Evolutionary conservation across 2,888 invertebrate species (phyloP), one percentile per base, ranked within the genome.

Genomic region (Pogonocherus hispidulus): DNA sequence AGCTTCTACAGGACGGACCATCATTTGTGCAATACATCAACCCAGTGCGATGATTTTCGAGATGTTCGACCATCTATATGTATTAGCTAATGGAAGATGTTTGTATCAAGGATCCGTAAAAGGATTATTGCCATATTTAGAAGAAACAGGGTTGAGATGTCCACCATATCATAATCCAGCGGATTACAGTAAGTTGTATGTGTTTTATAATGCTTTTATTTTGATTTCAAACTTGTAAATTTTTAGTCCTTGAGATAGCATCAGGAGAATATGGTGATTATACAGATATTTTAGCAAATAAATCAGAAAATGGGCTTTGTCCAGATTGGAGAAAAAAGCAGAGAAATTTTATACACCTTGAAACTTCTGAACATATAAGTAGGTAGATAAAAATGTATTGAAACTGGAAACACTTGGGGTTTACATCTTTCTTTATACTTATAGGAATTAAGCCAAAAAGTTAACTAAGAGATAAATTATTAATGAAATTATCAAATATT

Each of bases 81-180:
- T 94, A 32, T 86, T 98, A 16, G 92, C 93, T 0, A 91, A 90
- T 32, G 97, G 97, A 0, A 87, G 89, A 73, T 95, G 94, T 81
- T 90, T 93, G 16, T 95, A 93, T 82, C 91, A 94, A 69, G 97
- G 97, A 6, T 90, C 93, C 0, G 90, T 94, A 0, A 87, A 89
- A 27, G 90, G 91, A 65, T 85, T 98, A 19, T 87, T 97, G 55
- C 93, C 94, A 0, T 97, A 92, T 86, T 86, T 97, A 69, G 88
- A 89, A 57, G 89, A 90, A 71, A 86, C 92, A 67, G 90, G 90
- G 73, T 86, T 96, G 11, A 86, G 88, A 23, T 97, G 97, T 84
- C 97, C 97, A 0, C 90, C 92, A 14, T 95, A 94, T 80, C 95
- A 97, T 84, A 97, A 96, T 86, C 96, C 96, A 44, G 94, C 96